Conservation (phyloP, 1,140 invertebrate species). For the Littorina saxatilis region DNA sequence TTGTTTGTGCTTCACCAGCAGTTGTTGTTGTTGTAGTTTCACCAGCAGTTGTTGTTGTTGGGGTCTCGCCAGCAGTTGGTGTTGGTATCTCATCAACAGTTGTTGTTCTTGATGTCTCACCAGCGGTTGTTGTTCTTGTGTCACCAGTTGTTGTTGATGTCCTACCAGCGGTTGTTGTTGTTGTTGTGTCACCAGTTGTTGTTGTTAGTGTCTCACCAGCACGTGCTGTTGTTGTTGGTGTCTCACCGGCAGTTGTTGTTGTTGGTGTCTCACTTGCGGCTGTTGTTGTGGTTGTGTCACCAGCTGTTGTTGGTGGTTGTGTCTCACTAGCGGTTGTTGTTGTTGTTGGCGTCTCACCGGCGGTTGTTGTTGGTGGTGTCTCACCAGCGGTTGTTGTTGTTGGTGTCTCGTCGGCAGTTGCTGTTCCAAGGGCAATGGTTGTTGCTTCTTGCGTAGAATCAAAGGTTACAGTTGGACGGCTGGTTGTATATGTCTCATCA, state of each 20-base stretch:
- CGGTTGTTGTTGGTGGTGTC: constrained; percentile 11
- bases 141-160: constrained; percentile 4
- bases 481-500: neutral
- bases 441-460: no score
- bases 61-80: neutral
- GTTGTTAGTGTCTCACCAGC: neutral
- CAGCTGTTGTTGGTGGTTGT: constrained; percentile 27
- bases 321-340: neutral
- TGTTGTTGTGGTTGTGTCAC: neutral
- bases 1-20: neutral
- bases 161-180: neutral
- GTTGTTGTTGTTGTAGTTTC: neutral
- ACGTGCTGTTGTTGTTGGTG: constrained; percentile 18
- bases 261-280: constrained; percentile 9
- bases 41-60: neutral
- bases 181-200: neutral
- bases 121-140: no score
- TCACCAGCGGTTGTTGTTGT: neutral
- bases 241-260: constrained; percentile 10
- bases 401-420: neutral
- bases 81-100: neutral
- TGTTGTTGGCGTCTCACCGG: no score
- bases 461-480: no score
- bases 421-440: neutral
- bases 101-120: no score